Evolutionary conservation across 2,797 vertebrate genomes (phyloP).

Genomic region (Gallinago solitaria): DNA sequence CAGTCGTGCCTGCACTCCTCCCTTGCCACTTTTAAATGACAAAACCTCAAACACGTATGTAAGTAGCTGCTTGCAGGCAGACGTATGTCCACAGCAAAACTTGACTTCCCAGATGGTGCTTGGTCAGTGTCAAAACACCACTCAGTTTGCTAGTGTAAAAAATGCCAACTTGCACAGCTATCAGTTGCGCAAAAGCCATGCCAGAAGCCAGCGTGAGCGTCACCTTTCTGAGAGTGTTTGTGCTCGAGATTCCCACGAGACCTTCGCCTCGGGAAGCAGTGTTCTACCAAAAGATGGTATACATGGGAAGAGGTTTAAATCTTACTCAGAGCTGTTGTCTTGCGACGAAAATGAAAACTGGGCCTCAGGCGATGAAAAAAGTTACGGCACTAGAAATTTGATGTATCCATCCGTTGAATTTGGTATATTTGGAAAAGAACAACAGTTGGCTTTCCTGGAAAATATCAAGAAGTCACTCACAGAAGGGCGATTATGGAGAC

Average conservation of each 20-base stretch:
- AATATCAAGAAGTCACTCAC: slow-evolving; percentile 81
- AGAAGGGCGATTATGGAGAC: slow-evolving; percentile 78
- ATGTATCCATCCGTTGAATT: slow-evolving; percentile 76
- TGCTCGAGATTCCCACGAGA: slow-evolving; percentile 25
- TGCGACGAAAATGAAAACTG: slow-evolving; percentile 76
- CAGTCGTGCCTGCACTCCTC: neutral
- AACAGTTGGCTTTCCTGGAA: slow-evolving; percentile 78
- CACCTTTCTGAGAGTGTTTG: slow-evolving; percentile 75
- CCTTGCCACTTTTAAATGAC: slow-evolving; percentile 7
- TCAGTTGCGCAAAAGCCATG: neutral
- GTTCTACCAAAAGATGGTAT: neutral
- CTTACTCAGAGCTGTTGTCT: slow-evolving; percentile 74
- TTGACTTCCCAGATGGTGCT: neutral
- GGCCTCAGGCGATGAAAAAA: neutral
- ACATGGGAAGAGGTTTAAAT: slow-evolving; percentile 68
- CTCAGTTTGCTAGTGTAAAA: slow-evolving; percentile 62
- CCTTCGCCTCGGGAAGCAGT: slow-evolving; percentile 21
- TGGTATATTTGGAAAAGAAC: slow-evolving; percentile 82
- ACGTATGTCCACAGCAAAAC: neutral
- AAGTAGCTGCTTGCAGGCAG: neutral
- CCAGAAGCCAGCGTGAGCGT: slow-evolving; percentile 63
- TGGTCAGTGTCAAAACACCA: slow-evolving; percentile 16
- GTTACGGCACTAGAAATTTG: slow-evolving; percentile 48
- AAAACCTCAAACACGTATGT: slow-evolving; percentile 28
- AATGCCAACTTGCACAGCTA: slow-evolving; percentile 33